phyloP scores from a whole-genome alignment of 2,113 vertebrate species.

The Nothoprocta perdicaria region DNA sequence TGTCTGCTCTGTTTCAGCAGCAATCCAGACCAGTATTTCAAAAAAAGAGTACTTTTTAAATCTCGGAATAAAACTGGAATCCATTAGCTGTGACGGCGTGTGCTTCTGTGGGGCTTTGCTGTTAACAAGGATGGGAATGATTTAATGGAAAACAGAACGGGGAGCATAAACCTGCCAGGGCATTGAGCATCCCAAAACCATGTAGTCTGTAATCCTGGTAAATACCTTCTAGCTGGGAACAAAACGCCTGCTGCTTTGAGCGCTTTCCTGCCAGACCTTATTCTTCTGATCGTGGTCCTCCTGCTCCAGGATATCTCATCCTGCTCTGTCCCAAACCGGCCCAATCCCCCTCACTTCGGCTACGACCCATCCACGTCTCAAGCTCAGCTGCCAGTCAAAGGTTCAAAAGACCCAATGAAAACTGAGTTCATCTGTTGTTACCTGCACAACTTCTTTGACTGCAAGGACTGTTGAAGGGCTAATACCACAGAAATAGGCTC shows the following conservation, averaged over 20 bases:
- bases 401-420: neutral
- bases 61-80: slow-evolving; percentile 46
- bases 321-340: neutral
- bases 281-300: neutral
- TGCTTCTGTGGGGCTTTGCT: slow-evolving; percentile 44
- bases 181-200: neutral
- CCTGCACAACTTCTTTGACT: neutral
- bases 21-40: neutral
- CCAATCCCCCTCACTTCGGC: neutral
- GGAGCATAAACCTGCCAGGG: slow-evolving; percentile 1
- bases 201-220: neutral
- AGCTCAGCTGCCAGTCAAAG: neutral
- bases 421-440: neutral
- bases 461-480: neutral
- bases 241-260: neutral
- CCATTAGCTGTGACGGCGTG: slow-evolving; percentile 41
- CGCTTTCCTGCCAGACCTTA: neutral
- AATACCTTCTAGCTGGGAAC: neutral
- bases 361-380: neutral
- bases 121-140: slow-evolving; percentile 42
- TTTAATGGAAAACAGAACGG: slow-evolving; percentile 46
- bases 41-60: neutral
- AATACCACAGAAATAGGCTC: neutral
- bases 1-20: slow-evolving; percentile 54
- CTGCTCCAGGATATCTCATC: neutral